Base-by-base conservation (phyloP, 1,140 invertebrate genomes). In the Brachionus paranguensis region DNA sequence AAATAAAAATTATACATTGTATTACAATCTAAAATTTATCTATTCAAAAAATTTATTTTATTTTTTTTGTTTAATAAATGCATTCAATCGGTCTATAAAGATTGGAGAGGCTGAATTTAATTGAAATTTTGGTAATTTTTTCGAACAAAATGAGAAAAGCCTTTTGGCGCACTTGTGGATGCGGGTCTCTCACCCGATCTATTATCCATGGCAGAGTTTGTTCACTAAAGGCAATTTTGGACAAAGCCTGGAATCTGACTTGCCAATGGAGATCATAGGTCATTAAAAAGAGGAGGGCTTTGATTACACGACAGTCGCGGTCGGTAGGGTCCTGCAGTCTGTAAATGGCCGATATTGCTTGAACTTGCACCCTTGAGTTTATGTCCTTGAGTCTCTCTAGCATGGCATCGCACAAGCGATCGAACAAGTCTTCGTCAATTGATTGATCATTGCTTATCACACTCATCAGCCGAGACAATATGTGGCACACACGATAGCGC, bases 321-420 rank as follows among this genome's bases (percentile, higher is more conserved):
- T 94, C 92, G 27, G 90, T 89, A 0, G 94, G 94, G 86, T 94
- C 93, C 88, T 96, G 95, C 3, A 96, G 89, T 50, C 94, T 90
- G 24, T 93, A 91, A 17, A 96, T 89, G n/a, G 94, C 94, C 37
- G 92, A 87, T 0, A 95, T 92, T 14, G 94, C 94, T 86, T 95
- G 93, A 47, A 92, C 92, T 53, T 94, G 89, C 0, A 95, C 93
- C 84, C 92, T 91, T 4, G 93, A 91, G n/a, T 92, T 91, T 37
- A 91, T 92, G 86, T 94, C 94, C 89, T 91, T 88, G 4, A 94
- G 88, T 45, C 93, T 87, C 33, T 92, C 91, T 8, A 93, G 89
- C 93, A 95, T 94, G 47, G 91, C 92, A 14, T 90, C 88, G 60
- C 92, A 91, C 43, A 95, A 92, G 84, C 91, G 91, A 85, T 94